A percentile compares a stretch with the other conserved stretches of the same genome.
Conservation (phyloP, 2,113 vertebrate genomes). For the Corydoras sp. region DNA sequence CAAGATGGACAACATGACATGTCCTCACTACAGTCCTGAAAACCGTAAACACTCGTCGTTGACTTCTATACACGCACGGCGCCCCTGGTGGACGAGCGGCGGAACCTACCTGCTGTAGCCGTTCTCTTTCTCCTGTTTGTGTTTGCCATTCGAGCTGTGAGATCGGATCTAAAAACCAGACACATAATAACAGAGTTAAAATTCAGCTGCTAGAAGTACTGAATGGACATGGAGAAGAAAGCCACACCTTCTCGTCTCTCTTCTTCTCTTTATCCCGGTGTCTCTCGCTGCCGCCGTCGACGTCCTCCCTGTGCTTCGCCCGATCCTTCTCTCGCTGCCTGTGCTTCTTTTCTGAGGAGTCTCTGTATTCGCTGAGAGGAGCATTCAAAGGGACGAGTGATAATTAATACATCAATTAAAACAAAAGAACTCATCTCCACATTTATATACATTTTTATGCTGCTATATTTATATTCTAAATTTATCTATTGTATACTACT, state of each 20-base stretch:
- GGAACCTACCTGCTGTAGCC: slow-evolving; percentile 80
- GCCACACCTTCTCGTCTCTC: slow-evolving; percentile 74
- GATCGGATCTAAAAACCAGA: slow-evolving; percentile 67
- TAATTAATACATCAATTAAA: no score
- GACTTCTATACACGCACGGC: no score
- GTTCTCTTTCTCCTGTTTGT: slow-evolving; percentile 91
- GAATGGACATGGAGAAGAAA: slow-evolving; percentile 19
- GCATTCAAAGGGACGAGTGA: not conserved
- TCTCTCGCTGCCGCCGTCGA: slow-evolving; percentile 61
- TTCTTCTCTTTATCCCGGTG: slow-evolving; percentile 87
- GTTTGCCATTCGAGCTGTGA: slow-evolving; percentile 73
- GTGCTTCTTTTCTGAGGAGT: slow-evolving; percentile 91
- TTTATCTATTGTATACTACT: no score
- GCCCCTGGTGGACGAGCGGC: not conserved
- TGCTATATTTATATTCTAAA: no score
- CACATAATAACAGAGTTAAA: not conserved
- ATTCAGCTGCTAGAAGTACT: not conserved
- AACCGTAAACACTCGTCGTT: no score
- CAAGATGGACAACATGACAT: no score
- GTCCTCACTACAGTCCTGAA: no score
- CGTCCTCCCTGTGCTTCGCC: slow-evolving; percentile 77
- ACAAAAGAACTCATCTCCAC: no score
- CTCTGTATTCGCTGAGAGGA: slow-evolving; percentile 81
- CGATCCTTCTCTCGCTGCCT: slow-evolving; percentile 81
- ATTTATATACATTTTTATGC: no score